Evolutionary conservation across 2,797 vertebrate genomes (phyloP), one percentile per base, ranked within the genome.

Genomic region (Phyllotis vaccarum): DNA sequence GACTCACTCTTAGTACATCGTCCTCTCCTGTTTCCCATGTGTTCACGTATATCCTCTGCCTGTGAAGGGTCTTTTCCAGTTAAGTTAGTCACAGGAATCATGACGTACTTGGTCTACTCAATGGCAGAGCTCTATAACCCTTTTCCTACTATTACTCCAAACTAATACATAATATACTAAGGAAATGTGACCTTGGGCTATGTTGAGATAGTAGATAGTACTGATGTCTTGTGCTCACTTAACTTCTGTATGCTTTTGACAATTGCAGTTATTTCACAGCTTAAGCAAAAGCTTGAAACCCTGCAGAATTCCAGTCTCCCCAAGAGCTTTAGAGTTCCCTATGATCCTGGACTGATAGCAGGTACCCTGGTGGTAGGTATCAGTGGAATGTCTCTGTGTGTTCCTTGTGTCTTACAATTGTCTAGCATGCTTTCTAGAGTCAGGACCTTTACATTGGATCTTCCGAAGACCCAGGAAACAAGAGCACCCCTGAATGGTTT

Each of bases 321-420:
- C 0, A 97, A 99, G 96, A 99, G 98, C 98, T 99, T 99, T 97
- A 99, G 99, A 98, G 99, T 99, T 72, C 99, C 99, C 0, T 99
- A 99, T 91, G 99, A 99, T 95, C 99, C 99, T 52, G 99, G 99
- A n/a, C 98, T 99, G 22, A 98, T 99, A 98, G 99, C 99, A 37
- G 99, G 99, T 95, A 96, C 98, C 0, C 98, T 99, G 86, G 98
- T 99, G 99, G 99, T 99, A 98, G 96, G 98, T 98, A 95, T 96
- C 79, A 3, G 29, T 31, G 64, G 31, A 34, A 49, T 49, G 46
- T 95, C 75, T 76, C 58, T 40, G 0, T 5, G 0, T 56, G 10
- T 56, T 90, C 62, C 94, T 43, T 34, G 14, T 90, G 70, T 92
- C 86, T 58, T 91, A 34, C 56, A 58, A 60, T 27, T 88, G 56